Conservation (phyloP, 2,888 invertebrate genomes). For the Ochropleura leucogaster region DNA sequence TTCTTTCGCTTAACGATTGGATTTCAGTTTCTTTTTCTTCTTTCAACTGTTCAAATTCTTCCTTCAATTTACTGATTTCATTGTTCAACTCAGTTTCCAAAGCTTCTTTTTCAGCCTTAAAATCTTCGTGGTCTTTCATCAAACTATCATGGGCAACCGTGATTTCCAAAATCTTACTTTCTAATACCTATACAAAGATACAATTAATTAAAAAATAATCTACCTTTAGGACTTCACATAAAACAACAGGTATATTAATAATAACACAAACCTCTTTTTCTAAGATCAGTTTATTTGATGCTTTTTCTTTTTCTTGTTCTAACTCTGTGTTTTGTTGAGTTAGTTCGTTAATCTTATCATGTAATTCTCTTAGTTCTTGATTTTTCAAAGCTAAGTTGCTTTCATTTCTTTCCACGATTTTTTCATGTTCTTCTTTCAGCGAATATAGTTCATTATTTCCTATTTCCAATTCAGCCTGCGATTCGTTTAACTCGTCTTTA, state of each 20-base stretch:
- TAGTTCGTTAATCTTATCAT: conserved; percentile 74
- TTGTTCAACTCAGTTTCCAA: conserved; percentile 68
- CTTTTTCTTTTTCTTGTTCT: conserved; percentile 69
- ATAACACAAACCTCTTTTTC: conserved; percentile 83
- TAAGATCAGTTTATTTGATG: conserved; percentile 65
- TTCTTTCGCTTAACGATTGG: conserved; percentile 72
- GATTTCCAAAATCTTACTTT: conserved; percentile 73
- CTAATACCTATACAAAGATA: conserved; percentile 78
- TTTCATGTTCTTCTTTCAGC: conserved; percentile 79
- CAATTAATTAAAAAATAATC: conserved; percentile 52
- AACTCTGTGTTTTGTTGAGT: conserved; percentile 67
- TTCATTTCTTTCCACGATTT: conserved; percentile 73
- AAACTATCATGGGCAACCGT: conserved; percentile 67
- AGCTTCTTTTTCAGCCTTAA: conserved; percentile 70
- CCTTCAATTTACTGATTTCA: conserved; percentile 72
- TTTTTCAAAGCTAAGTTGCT: conserved; percentile 77
- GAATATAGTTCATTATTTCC: conserved; percentile 79
- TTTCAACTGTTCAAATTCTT: conserved; percentile 69
- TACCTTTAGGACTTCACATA: conserved; percentile 66
- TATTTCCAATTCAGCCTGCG: conserved; percentile 82
- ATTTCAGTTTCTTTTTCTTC: conserved; percentile 75
- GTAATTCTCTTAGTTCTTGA: conserved; percentile 76
- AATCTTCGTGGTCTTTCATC: conserved; percentile 64
- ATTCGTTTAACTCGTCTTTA: conserved; percentile 80
- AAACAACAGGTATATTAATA: conserved; percentile 45